phyloP scores from a whole-genome alignment of 2,888 invertebrate genomes.

The Copidosoma aretas region DNA sequence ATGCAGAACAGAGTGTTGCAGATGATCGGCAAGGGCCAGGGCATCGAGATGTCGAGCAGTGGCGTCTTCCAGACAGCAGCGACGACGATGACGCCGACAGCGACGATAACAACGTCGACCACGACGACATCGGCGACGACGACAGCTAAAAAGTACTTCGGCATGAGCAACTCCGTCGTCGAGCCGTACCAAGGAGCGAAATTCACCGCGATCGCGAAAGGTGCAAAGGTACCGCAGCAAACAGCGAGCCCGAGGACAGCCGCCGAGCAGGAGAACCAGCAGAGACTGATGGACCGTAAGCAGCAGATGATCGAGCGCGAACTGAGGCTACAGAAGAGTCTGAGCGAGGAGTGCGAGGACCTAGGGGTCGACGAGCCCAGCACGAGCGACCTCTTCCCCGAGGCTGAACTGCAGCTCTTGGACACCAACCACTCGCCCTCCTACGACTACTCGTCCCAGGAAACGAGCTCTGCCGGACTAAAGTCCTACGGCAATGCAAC shows the following conservation, averaged over 20 bases:
- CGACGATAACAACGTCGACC: no score
- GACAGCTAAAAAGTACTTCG: conserved; percentile 55
- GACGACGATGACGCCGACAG: no score
- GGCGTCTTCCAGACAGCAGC: conserved; percentile 51
- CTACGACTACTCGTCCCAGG: conserved; percentile 68
- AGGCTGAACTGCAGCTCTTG: conserved; percentile 73
- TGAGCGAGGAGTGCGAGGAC: conserved; percentile 81
- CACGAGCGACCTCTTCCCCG: conserved; percentile 80
- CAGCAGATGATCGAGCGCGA: conserved; percentile 67
- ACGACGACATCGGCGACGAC: no score
- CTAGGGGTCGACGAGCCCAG: conserved; percentile 81
- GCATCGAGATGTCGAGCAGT: conserved; percentile 55
- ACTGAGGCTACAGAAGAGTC: conserved; percentile 71
- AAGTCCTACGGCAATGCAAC: conserved; percentile 26
- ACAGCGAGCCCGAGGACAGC: neutral
- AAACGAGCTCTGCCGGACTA: conserved; percentile 48
- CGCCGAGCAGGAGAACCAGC: conserved; percentile 44
- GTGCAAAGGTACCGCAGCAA: conserved; percentile 6
- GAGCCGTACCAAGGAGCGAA: conserved; percentile 25
- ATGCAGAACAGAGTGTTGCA: conserved; percentile 56
- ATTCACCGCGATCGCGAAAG: conserved; percentile 18
- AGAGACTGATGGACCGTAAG: conserved; percentile 60
- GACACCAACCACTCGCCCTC: conserved; percentile 76
- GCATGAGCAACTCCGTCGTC: conserved; percentile 53
- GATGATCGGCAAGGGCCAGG: conserved; percentile 58